Conservation (phyloP, 2,888 invertebrate genomes). For the Cheilosia grossa region DNA sequence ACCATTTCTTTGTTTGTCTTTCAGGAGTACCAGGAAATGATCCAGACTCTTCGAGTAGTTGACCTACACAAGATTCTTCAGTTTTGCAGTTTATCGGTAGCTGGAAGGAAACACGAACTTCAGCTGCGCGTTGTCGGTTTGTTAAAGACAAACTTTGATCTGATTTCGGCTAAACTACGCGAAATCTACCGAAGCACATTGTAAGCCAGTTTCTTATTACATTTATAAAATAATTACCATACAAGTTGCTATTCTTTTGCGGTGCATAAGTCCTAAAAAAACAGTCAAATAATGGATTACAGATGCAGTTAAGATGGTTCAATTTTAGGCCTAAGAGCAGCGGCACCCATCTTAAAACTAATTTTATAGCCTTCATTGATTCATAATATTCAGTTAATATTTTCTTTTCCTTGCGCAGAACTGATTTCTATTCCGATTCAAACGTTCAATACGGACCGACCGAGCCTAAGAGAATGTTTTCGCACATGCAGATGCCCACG, state of each 20-base stretch:
- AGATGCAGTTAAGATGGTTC: too few species aligned
- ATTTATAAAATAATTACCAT: background rate
- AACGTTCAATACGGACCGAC: slow-evolving; percentile 76
- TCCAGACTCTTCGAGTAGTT: slow-evolving; percentile 89
- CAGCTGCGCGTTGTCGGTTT: slow-evolving; percentile 89
- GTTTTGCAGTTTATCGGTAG: slow-evolving; percentile 91
- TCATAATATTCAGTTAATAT: background rate
- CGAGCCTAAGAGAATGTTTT: slow-evolving; percentile 82
- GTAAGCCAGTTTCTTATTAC: slow-evolving; percentile 78
- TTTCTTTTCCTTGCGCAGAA: slow-evolving; percentile 52
- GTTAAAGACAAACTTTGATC: slow-evolving; percentile 87
- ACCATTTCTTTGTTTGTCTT: slow-evolving; percentile 49
- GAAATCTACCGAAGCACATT: slow-evolving; percentile 83
- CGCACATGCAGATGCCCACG: slow-evolving; percentile 81
- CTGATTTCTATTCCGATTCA: slow-evolving; percentile 76
- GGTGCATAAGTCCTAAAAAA: too few species aligned
- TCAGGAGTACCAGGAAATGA: slow-evolving; percentile 82
- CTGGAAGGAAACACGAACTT: slow-evolving; percentile 91
- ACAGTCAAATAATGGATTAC: too few species aligned
- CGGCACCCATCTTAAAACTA: too few species aligned
- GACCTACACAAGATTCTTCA: slow-evolving; percentile 93
- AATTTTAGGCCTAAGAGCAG: too few species aligned
- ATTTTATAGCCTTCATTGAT: background rate
- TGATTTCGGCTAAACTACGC: slow-evolving; percentile 85
- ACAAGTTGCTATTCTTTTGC: background rate